Base-by-base conservation (phyloP, 2,888 invertebrate species). In the Acleris emargana region DNA sequence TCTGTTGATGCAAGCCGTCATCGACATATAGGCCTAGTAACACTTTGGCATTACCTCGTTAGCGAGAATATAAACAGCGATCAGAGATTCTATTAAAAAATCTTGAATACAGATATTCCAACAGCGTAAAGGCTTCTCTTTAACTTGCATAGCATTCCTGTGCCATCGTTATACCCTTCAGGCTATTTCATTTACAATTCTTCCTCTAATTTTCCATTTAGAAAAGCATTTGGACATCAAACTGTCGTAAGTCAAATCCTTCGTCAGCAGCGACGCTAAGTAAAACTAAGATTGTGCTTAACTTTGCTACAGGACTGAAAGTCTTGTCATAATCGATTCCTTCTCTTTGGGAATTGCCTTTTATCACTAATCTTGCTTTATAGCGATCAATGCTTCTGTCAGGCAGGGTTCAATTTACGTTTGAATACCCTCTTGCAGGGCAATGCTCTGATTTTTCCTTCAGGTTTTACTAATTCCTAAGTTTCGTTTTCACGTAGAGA, bases 311-410 rank as follows among this genome's bases (percentile, higher is more conserved):
- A 18, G 67, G 68, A 42, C 67, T 67, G 50, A 67, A 71, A 9
- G 67, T 68, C 17, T 71, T 43, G 3, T 71, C 57, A 49, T 67
- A 68, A 32, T 71, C 68, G 1, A 67, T 9, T 16, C 68, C 69
- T 58, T 66, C 59, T n/a, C 53, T 57, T 58, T 71, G 69, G 16
- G 50, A n/a, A 53, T 25, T 69, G 3, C 68, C 68, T 49, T 53
- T 55, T 11, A 60, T 57, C 4, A 69, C 69, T 25, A 67, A 68
- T 6, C 78, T 63, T 5, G 73, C 73, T 64, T 75, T 77, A 50
- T 69, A 73, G 42, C 62, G 64, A 32, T 53, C 57, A 9, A 71
- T 55, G 16, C 66, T 61, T 43, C 73, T 75, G 67, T 68, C 68
- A 42, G 58, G 61, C 68, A 42, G 58, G 61, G 43, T 68, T 69